phyloP scores from a whole-genome alignment of 2,113 vertebrate genomes.

The Condylura cristata region DNA sequence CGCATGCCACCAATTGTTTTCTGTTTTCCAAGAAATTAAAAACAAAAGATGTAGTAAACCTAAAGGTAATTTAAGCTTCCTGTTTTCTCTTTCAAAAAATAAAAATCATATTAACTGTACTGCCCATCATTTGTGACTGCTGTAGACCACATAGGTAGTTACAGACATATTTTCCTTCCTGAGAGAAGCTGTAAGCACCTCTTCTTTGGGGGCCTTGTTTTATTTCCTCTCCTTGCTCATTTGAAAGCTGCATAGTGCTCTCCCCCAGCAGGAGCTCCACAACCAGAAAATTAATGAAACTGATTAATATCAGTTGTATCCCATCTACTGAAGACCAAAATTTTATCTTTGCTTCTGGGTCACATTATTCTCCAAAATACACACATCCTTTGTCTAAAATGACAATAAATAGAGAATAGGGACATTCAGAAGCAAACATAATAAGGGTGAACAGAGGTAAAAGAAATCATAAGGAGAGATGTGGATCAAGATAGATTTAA shows the following conservation, averaged over 20 bases:
- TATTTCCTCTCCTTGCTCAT: not conserved
- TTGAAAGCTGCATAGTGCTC: not conserved
- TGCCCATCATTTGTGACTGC: too few species aligned
- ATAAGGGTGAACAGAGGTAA: conserved; percentile 27
- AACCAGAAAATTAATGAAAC: conserved; percentile 45
- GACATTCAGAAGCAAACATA: conserved; percentile 3
- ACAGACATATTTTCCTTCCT: not conserved
- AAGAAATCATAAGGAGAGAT: conserved; percentile 39
- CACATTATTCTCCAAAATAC: not conserved
- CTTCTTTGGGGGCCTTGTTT: not conserved
- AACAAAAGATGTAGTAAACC: too few species aligned
- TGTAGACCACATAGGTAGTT: not conserved
- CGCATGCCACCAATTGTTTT: not conserved
- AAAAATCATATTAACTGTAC: too few species aligned
- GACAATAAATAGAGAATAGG: conserved; percentile 13
- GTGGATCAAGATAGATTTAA: conserved; percentile 16
- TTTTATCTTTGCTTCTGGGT: conserved; percentile 15
- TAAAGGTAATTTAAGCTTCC: too few species aligned
- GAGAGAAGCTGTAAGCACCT: not conserved
- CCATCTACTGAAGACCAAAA: not conserved
- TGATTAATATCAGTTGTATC: conserved; percentile 27
- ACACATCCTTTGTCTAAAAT: conserved; percentile 16
- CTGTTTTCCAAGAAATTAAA: too few species aligned
- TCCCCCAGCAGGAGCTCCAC: not conserved
- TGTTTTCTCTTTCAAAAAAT: too few species aligned